Conservation (phyloP, 2,113 vertebrate genomes). For the Cnemophilus loriae region DNA sequence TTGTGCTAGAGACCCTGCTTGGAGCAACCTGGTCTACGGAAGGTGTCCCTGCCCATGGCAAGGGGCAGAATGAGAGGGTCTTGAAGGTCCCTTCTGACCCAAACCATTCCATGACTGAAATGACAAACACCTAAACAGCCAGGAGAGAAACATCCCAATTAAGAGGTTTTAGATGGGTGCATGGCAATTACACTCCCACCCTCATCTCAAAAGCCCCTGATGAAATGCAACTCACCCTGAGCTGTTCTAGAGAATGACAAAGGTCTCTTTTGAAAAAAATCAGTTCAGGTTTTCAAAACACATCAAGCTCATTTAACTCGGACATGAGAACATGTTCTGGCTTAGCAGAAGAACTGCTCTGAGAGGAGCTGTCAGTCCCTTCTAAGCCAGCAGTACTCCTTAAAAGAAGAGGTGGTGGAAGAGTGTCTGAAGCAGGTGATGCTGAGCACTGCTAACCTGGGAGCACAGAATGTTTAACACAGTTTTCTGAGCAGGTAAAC, state of each 20-base stretch:
- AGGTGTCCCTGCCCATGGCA: not conserved
- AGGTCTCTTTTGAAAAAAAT: not conserved
- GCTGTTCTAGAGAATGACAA: not conserved
- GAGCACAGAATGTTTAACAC: not conserved
- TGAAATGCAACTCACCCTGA: fast-evolving
- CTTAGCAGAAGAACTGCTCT: not conserved
- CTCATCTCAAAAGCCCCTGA: not conserved
- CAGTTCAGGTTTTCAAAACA: not conserved
- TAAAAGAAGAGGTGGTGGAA: not conserved
- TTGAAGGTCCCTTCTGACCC: not conserved
- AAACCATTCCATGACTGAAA: not conserved
- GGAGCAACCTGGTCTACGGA: not conserved
- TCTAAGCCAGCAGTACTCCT: fast-evolving
- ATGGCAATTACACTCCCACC: fast-evolving
- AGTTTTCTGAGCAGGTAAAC: slow-evolving; percentile 10
- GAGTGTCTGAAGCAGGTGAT: not conserved
- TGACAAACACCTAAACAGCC: not conserved
- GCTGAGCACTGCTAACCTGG: not conserved
- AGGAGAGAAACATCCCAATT: fast-evolving
- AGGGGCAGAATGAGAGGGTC: not conserved
- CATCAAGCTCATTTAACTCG: not conserved
- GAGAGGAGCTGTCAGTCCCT: not conserved
- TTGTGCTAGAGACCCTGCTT: not conserved
- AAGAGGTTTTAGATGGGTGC: not conserved
- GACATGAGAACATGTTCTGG: fast-evolving